Conservation (phyloP, 2,888 invertebrate species). For the Megastigmus dorsalis region DNA sequence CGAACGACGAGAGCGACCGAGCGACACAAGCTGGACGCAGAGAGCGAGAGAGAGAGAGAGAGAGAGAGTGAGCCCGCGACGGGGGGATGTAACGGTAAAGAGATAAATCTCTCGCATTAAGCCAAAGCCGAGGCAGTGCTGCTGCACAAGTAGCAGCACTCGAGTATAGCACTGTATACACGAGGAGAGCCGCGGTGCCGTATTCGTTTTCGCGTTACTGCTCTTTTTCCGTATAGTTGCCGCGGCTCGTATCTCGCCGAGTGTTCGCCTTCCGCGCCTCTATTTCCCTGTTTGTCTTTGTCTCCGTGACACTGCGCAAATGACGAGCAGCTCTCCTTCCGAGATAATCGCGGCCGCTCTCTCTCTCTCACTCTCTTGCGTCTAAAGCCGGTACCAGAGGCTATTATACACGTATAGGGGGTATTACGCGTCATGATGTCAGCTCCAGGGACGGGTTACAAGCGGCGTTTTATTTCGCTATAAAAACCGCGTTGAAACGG, state of each 20-base stretch:
- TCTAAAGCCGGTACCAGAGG: too few species aligned
- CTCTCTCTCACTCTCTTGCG: too few species aligned
- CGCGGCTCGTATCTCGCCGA: too few species aligned
- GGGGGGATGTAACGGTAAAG: constrained; percentile 48
- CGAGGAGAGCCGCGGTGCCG: background rate
- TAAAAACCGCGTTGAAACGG: too few species aligned
- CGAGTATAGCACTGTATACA: too few species aligned
- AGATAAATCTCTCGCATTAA: constrained; percentile 51
- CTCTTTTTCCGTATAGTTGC: too few species aligned
- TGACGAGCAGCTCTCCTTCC: constrained; percentile 29
- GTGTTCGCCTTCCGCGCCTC: background rate
- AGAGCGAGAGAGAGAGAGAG: background rate
- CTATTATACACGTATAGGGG: too few species aligned
- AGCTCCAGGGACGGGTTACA: too few species aligned
- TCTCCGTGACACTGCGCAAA: constrained; percentile 15
- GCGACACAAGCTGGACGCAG: background rate
- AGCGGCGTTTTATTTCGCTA: too few species aligned
- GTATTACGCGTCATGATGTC: too few species aligned
- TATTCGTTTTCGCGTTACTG: constrained; percentile 10
- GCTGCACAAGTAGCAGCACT: background rate
- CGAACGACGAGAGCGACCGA: background rate
- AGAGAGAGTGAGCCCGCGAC: too few species aligned
- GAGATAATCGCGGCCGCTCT: background rate
- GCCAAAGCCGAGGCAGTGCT: background rate
- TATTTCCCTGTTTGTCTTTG: constrained; percentile 37